A percentile compares a stretch with the other conserved stretches of the same genome.
Conservation (phyloP, 2,113 vertebrate species). For the Orycteropus afer region DNA sequence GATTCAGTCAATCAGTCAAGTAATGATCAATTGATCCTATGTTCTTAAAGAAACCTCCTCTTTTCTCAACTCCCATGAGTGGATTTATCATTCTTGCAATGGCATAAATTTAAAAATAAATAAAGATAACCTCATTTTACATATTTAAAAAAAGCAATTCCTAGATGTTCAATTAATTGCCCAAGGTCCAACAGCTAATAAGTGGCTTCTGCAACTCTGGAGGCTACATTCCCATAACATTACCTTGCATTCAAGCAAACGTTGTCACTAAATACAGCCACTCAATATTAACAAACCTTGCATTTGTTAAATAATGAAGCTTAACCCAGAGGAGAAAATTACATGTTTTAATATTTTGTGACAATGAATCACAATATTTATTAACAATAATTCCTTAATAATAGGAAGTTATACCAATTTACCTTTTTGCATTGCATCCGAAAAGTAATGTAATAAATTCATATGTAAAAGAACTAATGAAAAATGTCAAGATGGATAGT, state of each 20-base stretch:
- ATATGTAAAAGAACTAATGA: slow-evolving; percentile 43
- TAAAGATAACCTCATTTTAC: background rate
- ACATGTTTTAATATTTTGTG: slow-evolving; percentile 38
- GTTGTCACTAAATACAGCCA: background rate
- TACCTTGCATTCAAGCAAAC: background rate
- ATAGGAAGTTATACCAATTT: slow-evolving; percentile 48
- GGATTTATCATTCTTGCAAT: background rate
- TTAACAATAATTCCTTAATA: slow-evolving; percentile 64
- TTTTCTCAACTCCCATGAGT: background rate
- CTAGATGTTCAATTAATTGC: background rate
- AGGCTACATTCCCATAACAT: background rate
- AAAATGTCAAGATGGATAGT: slow-evolving; percentile 25
- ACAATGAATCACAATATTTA: slow-evolving; percentile 60
- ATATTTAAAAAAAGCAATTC: background rate
- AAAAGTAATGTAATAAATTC: slow-evolving; percentile 62
- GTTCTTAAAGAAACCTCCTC: background rate
- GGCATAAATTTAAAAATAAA: background rate
- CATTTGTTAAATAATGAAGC: slow-evolving; percentile 42
- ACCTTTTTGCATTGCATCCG: slow-evolving; percentile 37
- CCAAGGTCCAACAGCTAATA: background rate
- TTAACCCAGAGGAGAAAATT: slow-evolving; percentile 44
- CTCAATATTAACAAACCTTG: background rate
- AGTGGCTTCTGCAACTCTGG: background rate
- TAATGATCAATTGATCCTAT: background rate
- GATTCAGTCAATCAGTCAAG: background rate